Conservation (phyloP, 2,797 vertebrate genomes). For the Mormyrops boulengeri region DNA sequence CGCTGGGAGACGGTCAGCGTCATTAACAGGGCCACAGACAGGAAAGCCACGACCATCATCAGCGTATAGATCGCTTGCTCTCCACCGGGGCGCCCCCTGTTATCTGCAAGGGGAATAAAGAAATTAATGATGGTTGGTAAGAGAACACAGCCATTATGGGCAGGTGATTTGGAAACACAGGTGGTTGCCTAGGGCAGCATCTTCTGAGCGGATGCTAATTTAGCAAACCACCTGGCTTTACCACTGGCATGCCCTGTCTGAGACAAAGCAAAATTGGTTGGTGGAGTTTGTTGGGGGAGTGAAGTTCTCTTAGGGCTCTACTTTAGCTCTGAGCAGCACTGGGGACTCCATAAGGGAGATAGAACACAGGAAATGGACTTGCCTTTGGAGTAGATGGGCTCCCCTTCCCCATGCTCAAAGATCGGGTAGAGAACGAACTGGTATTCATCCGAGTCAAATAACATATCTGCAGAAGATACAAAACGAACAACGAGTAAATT, state of each 20-base stretch:
- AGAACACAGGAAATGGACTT: constrained; percentile 26
- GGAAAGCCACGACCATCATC: constrained; percentile 72
- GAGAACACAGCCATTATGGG: neutral
- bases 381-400: constrained; percentile 68
- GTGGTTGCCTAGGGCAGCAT: neutral
- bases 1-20: constrained; percentile 75
- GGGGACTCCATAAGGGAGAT: neutral
- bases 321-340: neutral
- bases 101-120: constrained; percentile 56
- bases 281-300: neutral
- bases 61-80: constrained; percentile 67
- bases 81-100: constrained; percentile 38
- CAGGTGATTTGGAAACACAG: neutral
- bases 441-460: constrained; percentile 72
- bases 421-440: constrained; percentile 78
- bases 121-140: neutral
- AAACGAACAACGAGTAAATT: neutral
- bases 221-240: neutral
- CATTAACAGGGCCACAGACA: constrained; percentile 71
- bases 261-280: too few species aligned
- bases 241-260: too few species aligned
- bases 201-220: neutral
- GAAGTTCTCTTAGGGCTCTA: neutral
- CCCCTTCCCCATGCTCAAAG: constrained; percentile 77
- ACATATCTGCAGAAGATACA: constrained; percentile 62